These are phyloP conservation scores for Sakesphorus luctuosus DNA, from an alignment of 2,113 vertebrate species.

Conservation along the genomic window DNA sequence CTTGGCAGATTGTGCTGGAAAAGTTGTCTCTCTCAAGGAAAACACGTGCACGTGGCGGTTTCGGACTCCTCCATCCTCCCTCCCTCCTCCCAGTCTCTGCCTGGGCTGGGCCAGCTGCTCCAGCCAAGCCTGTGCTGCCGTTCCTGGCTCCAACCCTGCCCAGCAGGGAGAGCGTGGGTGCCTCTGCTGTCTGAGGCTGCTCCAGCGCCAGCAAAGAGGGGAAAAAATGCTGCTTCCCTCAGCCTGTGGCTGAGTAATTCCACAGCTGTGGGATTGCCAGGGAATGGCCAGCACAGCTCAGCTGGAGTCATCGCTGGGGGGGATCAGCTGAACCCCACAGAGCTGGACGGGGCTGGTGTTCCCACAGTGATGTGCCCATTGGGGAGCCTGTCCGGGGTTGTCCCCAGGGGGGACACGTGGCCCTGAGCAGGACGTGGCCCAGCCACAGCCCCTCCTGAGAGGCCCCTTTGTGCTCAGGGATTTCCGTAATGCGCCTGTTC, in stretches of 20 bases:
- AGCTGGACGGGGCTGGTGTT: accelerated
- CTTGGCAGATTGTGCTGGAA: slow-evolving; percentile 36
- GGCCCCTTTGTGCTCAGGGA: neutral
- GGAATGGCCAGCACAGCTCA: neutral
- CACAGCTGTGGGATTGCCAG: neutral
- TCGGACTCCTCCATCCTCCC: neutral
- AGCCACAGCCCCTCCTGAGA: neutral
- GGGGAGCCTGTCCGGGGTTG: accelerated
- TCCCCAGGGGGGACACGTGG: accelerated
- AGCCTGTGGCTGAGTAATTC: neutral
- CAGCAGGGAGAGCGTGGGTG: neutral
- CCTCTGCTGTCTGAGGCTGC: neutral
- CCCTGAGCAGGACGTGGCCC: accelerated
- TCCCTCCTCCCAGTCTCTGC: neutral
- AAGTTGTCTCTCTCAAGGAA: neutral
- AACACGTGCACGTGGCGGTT: slow-evolving; percentile 41
- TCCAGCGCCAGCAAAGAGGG: neutral
- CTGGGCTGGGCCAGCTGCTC: slow-evolving; percentile 34
- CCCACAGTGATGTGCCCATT: accelerated
- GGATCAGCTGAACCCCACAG: accelerated
- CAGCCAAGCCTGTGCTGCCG: slow-evolving; percentile 43
- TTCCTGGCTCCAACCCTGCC: slow-evolving; percentile 21
- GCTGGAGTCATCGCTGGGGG: neutral
- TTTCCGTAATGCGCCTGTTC: accelerated
- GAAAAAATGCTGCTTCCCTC: neutral